Base-by-base conservation (phyloP, 2,888 invertebrate genomes). In the Cheilosia vernalis region DNA sequence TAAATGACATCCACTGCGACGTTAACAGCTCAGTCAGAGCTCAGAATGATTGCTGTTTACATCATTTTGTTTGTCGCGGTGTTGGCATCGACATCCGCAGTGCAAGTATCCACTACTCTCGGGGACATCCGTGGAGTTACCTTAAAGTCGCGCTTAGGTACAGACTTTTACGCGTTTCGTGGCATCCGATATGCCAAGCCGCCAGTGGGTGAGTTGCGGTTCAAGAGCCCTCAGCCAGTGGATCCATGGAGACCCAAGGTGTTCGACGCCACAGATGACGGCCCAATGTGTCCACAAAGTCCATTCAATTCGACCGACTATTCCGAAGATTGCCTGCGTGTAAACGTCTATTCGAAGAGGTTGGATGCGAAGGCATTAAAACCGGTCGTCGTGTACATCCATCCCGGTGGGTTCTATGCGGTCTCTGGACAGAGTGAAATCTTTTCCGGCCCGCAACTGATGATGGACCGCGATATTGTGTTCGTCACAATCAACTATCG, bases 361-460 rank as follows among this genome's bases (percentile, higher is more conserved):
- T 40, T 89, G 4, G 88, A 80, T 15, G 17, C 13, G 1, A 77
- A 73, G 2, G 72, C 70, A 27, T 83, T 30, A 0, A 88, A 87
- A 6, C 95, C 96, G 0, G 95, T 96, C 2, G 91, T 96, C 9
- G 93, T 95, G 0, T 95, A 93, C 90, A 92, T 96, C 61, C 95
- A 95, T 91, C 93, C 94, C 0, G 96, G 95, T 0, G 95, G 93
- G 7, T 95, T 94, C 90, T 94, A 94, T 89, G 90, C 91, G 0
- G 92, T 91, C 60, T 94, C 94, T 0, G 94, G 93, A 0, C 93
- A 94, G 87, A 95, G 95, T 72, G 88, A 89, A 56, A 88, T 88
- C 30, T 87, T 89, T 49, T 90, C 90, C 0, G 91, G 91, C 1
- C 95, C 95, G 0, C 92, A 93, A 81, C 93, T 94, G 88, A 91